A percentile compares a stretch with the other conserved stretches of the same genome.
These are phyloP conservation scores for Anomalospiza imberbis DNA, from an alignment of 2,797 vertebrate genomes.

Conservation along the genomic window DNA sequence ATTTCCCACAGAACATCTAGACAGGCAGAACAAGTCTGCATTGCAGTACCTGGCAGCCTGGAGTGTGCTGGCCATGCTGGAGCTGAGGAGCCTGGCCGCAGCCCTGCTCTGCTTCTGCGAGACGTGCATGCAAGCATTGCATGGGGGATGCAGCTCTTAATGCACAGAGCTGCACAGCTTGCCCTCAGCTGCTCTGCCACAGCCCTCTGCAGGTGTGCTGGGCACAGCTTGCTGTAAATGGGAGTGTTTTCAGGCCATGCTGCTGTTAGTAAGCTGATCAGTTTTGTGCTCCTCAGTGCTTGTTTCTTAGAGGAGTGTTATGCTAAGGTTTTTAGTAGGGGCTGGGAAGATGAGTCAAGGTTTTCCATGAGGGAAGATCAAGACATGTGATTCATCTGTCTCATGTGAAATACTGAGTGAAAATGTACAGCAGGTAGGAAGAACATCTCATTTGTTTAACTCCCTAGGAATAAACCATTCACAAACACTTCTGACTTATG, in stretches of 20 bases:
- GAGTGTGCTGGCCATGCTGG: accelerated
- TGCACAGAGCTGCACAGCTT: neutral
- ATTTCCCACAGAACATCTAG: neutral
- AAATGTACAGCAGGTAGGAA: neutral
- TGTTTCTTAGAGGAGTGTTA: neutral
- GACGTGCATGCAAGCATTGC: neutral
- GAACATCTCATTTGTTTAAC: neutral
- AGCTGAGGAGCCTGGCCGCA: neutral
- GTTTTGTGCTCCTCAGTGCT: neutral
- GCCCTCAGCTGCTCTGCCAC: neutral
- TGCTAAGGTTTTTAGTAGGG: neutral
- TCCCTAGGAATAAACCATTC: neutral
- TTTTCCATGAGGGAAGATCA: neutral
- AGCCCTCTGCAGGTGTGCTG: neutral
- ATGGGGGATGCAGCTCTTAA: no score
- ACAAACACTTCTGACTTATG: neutral
- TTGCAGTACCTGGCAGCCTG: neutral
- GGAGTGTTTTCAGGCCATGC: neutral
- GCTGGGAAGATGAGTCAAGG: neutral
- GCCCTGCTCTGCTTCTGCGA: neutral
- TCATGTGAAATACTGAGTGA: neutral
- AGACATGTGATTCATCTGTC: neutral
- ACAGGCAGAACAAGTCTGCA: neutral
- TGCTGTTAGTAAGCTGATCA: neutral
- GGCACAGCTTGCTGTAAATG: neutral